Evolutionary conservation across 2,113 vertebrate genomes (phyloP).

Genomic region (Mustela nigripes): DNA sequence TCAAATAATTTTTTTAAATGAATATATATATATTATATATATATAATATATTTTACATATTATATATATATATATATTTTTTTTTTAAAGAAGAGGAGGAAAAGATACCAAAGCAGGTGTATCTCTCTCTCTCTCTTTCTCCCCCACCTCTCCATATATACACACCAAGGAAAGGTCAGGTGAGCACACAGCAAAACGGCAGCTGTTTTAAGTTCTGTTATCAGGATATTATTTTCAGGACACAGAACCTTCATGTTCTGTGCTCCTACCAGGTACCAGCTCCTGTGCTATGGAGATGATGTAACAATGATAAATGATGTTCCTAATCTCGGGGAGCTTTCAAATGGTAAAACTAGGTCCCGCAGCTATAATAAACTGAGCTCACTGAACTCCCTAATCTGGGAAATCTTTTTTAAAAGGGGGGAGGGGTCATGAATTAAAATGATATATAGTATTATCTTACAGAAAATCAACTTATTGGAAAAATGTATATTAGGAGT

Average conservation of each 20-base stretch:
- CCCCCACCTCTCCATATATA: neutral
- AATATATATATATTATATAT: too few relatives aligned
- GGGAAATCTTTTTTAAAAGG: neutral
- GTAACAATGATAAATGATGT: neutral
- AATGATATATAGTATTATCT: conserved; percentile 45
- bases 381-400: neutral
- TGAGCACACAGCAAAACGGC: neutral
- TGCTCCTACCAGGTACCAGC: neutral
- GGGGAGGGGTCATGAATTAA: neutral
- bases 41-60: too few relatives aligned
- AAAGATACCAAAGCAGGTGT: neutral
- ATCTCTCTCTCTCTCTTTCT: too few relatives aligned
- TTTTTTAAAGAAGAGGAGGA: neutral
- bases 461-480: conserved; percentile 52
- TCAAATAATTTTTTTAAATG: too few relatives aligned
- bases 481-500: conserved; percentile 57
- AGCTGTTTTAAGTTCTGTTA: neutral
- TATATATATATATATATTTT: too few relatives aligned
- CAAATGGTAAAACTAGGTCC: neutral
- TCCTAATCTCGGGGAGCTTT: neutral
- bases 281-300: neutral
- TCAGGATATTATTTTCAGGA: neutral
- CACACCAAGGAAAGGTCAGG: neutral
- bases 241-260: neutral
- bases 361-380: neutral